phyloP scores from a whole-genome alignment of 2,888 invertebrate genomes.

The Phanerotoma sp. region DNA sequence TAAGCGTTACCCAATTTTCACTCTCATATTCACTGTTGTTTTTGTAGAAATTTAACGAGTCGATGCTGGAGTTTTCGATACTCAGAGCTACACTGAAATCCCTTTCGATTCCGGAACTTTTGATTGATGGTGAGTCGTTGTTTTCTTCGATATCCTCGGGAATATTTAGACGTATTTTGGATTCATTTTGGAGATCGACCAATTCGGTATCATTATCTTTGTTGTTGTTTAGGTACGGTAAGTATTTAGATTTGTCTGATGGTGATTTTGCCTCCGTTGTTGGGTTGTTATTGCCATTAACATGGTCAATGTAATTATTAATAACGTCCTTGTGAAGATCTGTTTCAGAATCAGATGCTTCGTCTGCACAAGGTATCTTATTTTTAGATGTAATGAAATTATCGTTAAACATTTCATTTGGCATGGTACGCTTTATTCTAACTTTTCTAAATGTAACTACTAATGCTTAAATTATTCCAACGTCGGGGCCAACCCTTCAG shows the following conservation, averaged over 20 bases:
- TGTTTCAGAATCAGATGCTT: slow-evolving; percentile 10
- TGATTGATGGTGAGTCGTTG: slow-evolving; percentile 42
- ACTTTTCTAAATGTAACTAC: slow-evolving; percentile 50
- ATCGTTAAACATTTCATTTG: slow-evolving; percentile 13
- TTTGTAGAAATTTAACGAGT: slow-evolving; percentile 41
- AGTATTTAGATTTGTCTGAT: too few species aligned
- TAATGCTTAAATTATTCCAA: slow-evolving; percentile 48
- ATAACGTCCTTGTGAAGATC: slow-evolving; percentile 11
- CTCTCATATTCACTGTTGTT: slow-evolving; percentile 19
- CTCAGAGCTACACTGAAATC: slow-evolving; percentile 54
- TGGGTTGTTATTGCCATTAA: too few species aligned
- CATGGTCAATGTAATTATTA: slow-evolving; percentile 29
- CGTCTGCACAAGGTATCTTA: slow-evolving; percentile 13
- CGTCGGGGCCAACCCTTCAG: slow-evolving; percentile 55
- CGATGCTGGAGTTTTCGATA: slow-evolving; percentile 41
- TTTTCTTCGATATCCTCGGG: too few species aligned
- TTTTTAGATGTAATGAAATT: not conserved
- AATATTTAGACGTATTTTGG: too few species aligned
- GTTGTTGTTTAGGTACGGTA: too few species aligned
- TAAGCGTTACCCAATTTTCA: slow-evolving; percentile 13
- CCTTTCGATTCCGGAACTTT: slow-evolving; percentile 60
- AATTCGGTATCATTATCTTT: slow-evolving; percentile 13
- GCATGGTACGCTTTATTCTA: slow-evolving; percentile 4
- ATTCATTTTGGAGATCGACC: too few species aligned
- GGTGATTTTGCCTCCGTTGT: too few species aligned